A percentile compares a stretch with the other conserved stretches of the same genome.
These are phyloP conservation scores for Ceryle rudis DNA, from an alignment of 2,797 vertebrate genomes.

Conservation along the genomic window DNA sequence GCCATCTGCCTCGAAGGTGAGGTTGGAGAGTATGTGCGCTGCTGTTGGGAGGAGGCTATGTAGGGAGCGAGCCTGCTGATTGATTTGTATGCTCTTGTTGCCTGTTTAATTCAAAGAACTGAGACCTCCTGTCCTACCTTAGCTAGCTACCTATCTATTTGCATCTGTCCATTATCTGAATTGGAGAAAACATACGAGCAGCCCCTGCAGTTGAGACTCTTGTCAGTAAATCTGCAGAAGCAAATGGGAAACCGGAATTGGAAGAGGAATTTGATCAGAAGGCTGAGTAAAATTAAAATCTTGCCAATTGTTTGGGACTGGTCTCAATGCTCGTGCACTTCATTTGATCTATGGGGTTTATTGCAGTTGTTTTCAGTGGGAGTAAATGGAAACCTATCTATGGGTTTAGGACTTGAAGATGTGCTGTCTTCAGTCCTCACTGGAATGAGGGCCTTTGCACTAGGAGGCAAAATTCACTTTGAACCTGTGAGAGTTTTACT, in stretches of 20 bases:
- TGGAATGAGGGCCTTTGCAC: background rate
- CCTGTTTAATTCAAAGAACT: background rate
- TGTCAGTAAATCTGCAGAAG: background rate
- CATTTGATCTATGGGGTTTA: background rate
- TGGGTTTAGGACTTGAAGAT: background rate
- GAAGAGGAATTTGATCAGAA: background rate
- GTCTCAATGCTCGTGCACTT: background rate
- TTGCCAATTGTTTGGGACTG: background rate
- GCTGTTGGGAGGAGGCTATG: background rate
- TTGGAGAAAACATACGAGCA: background rate
- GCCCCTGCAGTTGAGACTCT: background rate
- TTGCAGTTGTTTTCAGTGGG: background rate
- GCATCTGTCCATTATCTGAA: background rate
- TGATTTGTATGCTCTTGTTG: background rate
- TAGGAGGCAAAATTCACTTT: background rate
- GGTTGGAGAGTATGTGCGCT: too few relatives aligned
- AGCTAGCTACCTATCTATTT: background rate
- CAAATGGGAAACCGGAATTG: background rate
- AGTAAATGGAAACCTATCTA: background rate
- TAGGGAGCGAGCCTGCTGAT: background rate
- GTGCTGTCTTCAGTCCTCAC: background rate
- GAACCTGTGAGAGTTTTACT: background rate
- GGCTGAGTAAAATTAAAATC: background rate
- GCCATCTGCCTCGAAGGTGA: rapidly evolving
- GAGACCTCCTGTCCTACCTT: background rate